Percentiles rank a stretch among this genome's conserved stretches.
Evolutionary conservation across 2,797 vertebrate genomes (phyloP).

Genomic region (Presbytis comata): DNA sequence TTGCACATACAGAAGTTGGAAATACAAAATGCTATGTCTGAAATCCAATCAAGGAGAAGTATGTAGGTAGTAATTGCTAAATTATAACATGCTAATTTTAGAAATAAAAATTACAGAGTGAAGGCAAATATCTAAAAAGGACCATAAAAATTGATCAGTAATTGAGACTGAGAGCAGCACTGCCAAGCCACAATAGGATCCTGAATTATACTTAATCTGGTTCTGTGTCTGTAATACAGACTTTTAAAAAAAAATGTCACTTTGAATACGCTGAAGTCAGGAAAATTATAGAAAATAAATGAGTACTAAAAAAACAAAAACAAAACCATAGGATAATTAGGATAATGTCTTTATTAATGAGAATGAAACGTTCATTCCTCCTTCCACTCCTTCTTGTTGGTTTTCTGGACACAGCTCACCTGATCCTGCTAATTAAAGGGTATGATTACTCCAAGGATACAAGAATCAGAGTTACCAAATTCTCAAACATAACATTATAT

Average conservation of each 20-base stretch:
- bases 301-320: not conserved
- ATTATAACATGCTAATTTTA: not conserved
- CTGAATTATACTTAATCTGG: not conserved
- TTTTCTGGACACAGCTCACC: conserved; percentile 62
- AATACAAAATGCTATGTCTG: not conserved
- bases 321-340: not conserved
- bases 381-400: conserved; percentile 46
- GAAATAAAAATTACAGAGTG: not conserved
- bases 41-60: not conserved
- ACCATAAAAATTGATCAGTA: not conserved
- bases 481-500: not conserved
- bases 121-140: not conserved
- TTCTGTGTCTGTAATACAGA: not conserved
- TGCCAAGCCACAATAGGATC: not conserved
- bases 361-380: conserved; percentile 22
- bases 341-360: conserved; percentile 69
- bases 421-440: conserved; percentile 72
- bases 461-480: not conserved
- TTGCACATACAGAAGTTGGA: not conserved
- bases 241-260: not conserved
- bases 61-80: not conserved
- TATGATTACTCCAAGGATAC: conserved; percentile 50
- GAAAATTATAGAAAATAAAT: not conserved
- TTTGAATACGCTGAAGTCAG: not conserved
- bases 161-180: not conserved